Evolutionary conservation across 2,797 vertebrate genomes (phyloP).

Genomic region (Morelia viridis): DNA sequence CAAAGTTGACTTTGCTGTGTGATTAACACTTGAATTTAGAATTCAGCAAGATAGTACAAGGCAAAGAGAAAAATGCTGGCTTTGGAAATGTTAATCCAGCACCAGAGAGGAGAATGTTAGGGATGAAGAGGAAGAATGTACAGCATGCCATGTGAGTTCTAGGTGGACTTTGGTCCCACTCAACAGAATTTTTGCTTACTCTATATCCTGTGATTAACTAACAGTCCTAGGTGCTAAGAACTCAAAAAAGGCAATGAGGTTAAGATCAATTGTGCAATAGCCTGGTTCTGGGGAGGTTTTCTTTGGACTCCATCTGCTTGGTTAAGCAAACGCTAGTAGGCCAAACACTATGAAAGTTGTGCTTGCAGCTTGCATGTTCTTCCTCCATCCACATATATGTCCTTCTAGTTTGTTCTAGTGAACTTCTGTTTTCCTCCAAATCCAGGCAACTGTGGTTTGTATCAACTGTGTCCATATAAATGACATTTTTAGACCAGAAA

Average conservation of each 20-base stretch:
- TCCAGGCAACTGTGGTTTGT: background rate
- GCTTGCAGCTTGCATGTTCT: background rate
- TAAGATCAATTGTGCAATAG: background rate
- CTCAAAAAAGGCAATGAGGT: background rate
- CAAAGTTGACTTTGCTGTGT: background rate
- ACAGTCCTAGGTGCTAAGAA: background rate
- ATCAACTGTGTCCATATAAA: background rate
- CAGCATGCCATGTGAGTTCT: too few species aligned
- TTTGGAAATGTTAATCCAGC: background rate
- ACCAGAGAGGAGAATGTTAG: background rate
- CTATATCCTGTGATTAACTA: background rate
- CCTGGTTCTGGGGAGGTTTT: background rate
- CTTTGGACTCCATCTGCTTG: background rate
- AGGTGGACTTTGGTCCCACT: background rate
- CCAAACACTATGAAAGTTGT: background rate
- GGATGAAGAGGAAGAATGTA: background rate
- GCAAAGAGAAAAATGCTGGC: background rate
- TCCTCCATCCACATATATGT: background rate
- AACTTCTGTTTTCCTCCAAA: background rate
- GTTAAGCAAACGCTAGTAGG: background rate
- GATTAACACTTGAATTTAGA: background rate
- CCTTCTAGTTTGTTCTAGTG: background rate
- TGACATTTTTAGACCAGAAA: background rate
- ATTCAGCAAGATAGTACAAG: background rate
- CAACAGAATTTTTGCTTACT: background rate